Percentiles rank a stretch among this genome's conserved stretches.
Evolutionary conservation across 2,113 vertebrate species (phyloP).

Genomic region (Lates calcarifer): DNA sequence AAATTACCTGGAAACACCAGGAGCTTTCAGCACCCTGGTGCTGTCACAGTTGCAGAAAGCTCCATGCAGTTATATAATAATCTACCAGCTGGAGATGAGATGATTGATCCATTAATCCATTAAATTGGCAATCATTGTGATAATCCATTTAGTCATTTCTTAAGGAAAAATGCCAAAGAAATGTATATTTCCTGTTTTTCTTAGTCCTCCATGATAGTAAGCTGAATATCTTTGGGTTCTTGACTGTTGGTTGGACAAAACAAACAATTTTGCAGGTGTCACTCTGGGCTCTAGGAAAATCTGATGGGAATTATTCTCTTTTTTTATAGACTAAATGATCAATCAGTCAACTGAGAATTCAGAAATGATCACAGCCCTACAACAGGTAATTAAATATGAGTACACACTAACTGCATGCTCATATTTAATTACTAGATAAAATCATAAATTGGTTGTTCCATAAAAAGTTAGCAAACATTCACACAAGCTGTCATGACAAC

Average conservation of each 20-base stretch:
- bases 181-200: background rate
- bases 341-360: background rate
- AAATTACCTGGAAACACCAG: constrained; percentile 1
- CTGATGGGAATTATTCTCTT: too few species aligned
- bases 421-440: background rate
- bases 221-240: background rate
- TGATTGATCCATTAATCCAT: background rate
- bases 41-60: background rate
- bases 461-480: background rate
- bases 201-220: background rate
- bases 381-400: background rate
- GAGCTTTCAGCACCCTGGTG: constrained; percentile 1
- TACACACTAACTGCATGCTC: background rate
- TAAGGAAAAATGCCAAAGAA: too few species aligned
- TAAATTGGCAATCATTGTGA: background rate
- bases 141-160: background rate
- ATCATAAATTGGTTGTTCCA: background rate
- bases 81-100: background rate
- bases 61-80: background rate
- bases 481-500: background rate
- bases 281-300: too few species aligned
- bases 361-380: background rate
- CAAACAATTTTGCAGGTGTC: too few species aligned
- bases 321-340: background rate
- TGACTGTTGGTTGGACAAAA: too few species aligned